Evolutionary conservation across 2,888 invertebrate species (phyloP), one percentile per base, ranked within the genome.

Genomic region (Cephus pygmeus): DNA sequence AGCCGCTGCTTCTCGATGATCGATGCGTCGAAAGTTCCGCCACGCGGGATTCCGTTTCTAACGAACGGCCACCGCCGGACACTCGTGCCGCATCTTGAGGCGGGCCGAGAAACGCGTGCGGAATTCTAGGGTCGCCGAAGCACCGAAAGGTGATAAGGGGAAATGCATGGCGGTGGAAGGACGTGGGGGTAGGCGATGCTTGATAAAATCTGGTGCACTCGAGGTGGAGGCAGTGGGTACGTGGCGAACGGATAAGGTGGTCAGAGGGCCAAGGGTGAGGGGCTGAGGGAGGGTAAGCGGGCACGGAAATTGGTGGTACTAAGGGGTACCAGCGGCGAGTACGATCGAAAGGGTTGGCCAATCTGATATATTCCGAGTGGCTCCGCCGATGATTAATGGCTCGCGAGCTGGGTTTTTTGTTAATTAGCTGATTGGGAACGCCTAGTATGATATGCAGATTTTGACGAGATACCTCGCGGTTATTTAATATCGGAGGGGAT

Each of bases 391-490:
- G 90, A 90, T 90, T 90, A 90, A 90, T 90, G 89, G 87, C 88
- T 85, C 84, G 86, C 85, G 85, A 85, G 84, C 85, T 83, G 84
- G 69, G 86, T 89, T 90, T 89, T 90, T 90, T 89, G 89, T 90
- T 90, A 90, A 90, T 90, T 90, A 90, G 88, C 88, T 88, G 90
- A 89, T 90, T 90, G 90, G 90, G 88, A 88, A 90, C 90, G 89
- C 91, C 90, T 88, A 87, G 87, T 90, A 90, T 91, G 91, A 91
- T 89, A 88, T 90, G 91, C 91, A 91, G 90, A 91, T 91, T 90
- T 84, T 80, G 79, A 56, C 83, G n/a, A 75, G 85, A 87, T 89
- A 90, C 81, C 80, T 81, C 84, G 79, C 85, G 85, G 80, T 83
- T 83, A 83, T 88, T 88, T 87, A 86, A 87, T 88, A 87, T 84